Evolutionary conservation across 1,140 invertebrate species (phyloP).

Genomic region (Aleiodes sp.): DNA sequence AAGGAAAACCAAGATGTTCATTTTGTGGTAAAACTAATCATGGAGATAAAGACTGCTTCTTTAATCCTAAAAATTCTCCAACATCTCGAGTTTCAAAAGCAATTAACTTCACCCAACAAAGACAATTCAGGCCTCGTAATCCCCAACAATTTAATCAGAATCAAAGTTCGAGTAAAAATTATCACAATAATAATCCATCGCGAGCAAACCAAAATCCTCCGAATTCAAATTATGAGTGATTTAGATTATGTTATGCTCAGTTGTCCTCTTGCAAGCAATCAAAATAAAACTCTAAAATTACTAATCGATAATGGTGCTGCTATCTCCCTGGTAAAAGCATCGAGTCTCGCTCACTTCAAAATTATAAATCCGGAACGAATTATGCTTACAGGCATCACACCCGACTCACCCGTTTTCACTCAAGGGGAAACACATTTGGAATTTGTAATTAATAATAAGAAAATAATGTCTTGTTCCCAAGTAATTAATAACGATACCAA

Average conservation of each 20-base stretch:
- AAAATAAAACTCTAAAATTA: constrained; percentile 26
- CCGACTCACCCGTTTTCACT: constrained; percentile 17
- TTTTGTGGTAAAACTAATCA: constrained; percentile 18
- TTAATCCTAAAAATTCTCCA: not conserved
- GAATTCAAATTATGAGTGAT: not conserved
- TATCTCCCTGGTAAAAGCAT: constrained; percentile 23
- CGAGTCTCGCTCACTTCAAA: not conserved
- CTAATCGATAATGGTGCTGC: constrained; percentile 32
- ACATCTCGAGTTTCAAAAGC: not conserved
- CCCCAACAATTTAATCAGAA: not conserved
- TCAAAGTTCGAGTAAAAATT: not conserved
- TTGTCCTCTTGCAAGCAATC: not conserved
- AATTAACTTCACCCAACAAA: not conserved
- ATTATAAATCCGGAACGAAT: constrained; percentile 23
- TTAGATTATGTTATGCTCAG: constrained; percentile 22
- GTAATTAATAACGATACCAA: constrained; percentile 22
- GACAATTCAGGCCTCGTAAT: not conserved
- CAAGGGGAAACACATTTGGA: constrained; percentile 17
- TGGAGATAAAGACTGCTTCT: not conserved
- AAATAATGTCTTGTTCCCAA: constrained; percentile 6
- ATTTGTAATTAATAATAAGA: constrained; percentile 11
- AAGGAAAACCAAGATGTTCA: not conserved
- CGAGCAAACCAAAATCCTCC: not conserved
- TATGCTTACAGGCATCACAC: constrained; percentile 24
- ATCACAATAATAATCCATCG: not conserved